Evolutionary conservation across 1,140 invertebrate genomes (phyloP).

Genomic region (Drosophila paulistorum): DNA sequence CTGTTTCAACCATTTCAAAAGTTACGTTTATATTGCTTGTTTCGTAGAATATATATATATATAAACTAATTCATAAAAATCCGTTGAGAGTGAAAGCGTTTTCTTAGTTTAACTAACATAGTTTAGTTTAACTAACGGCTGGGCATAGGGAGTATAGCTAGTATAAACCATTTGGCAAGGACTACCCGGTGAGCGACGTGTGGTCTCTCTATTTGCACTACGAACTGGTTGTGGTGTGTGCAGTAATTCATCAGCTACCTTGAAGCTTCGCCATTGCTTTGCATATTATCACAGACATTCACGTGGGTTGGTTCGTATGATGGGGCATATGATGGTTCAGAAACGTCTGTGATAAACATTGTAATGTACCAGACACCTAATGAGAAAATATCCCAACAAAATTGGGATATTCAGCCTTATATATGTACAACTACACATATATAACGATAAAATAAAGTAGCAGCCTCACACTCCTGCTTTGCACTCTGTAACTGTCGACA

Average conservation of each 20-base stretch:
- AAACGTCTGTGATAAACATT: conserved; percentile 8
- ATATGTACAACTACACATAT: too few species aligned
- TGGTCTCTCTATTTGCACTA: background rate
- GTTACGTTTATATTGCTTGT: background rate
- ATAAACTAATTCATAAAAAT: too few species aligned
- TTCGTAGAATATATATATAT: too few species aligned
- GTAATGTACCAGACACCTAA: too few species aligned
- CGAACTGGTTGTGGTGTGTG: background rate
- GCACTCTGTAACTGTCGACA: too few species aligned
- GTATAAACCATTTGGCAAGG: conserved; percentile 18
- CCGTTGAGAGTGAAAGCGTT: too few species aligned
- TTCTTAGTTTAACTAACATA: conserved; percentile 7
- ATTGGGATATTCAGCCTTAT: too few species aligned
- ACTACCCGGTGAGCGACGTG: background rate
- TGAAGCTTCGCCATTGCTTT: background rate
- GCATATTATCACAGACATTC: background rate
- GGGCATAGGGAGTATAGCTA: conserved; percentile 21
- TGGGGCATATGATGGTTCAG: conserved; percentile 20
- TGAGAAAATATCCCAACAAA: too few species aligned
- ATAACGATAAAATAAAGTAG: too few species aligned
- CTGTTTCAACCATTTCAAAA: background rate
- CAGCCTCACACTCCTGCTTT: too few species aligned
- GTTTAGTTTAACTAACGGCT: conserved; percentile 1
- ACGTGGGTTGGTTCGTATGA: conserved; percentile 10
- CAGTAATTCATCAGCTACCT: too few species aligned